Base-by-base conservation (phyloP, 2,888 invertebrate species). In the Dyspetes luteomarginatus region DNA sequence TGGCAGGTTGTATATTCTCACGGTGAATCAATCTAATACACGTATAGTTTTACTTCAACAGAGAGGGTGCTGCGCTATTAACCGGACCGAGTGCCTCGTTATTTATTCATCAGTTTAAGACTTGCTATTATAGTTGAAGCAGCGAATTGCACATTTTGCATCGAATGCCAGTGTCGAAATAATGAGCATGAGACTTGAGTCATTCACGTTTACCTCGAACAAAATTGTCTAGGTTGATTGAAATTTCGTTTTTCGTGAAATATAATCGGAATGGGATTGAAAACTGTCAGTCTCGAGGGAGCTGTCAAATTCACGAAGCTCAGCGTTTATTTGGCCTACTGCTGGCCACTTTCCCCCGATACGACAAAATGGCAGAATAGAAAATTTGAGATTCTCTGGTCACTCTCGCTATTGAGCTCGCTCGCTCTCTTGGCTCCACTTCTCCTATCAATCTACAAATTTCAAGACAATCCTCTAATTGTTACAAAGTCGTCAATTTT, bases 401-500 rank as follows among this genome's bases (percentile, higher is more conserved):
- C 2, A 1, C 3, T 81, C 0, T 12, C 64, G 3, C 9, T 83
- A 0, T 3, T 84, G 0, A 82, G 76, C 26, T 26, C 68, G 0
- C 0, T 74, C 0, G 2, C 56, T 1, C 60, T 85, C 0, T 22
- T 81, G 4, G 1, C 68, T 2, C 75, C 85, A 0, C 15, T 85
- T 19, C 0, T 80, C 0, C 62, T 67, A 17, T 30, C 84, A 0
- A 55, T 84, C 1, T 68, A 68, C 12, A 50, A 69, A 15, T 68
- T 76, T 28, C 55, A 56, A 0, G 50, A 22, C 0, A 68, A 86
- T 12, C 43, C 82, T 0, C 22, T 84, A 0, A 48, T 84, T n/a
- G 55, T 85, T 15, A 82, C 84, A 0, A 85, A 85, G 64, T 81
- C 83, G 0, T 78, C 78, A 5, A 74, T 82, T 17, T 78, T 83